Evolutionary conservation across 2,797 vertebrate genomes (phyloP).

Genomic region (Acridotheres tristis): DNA sequence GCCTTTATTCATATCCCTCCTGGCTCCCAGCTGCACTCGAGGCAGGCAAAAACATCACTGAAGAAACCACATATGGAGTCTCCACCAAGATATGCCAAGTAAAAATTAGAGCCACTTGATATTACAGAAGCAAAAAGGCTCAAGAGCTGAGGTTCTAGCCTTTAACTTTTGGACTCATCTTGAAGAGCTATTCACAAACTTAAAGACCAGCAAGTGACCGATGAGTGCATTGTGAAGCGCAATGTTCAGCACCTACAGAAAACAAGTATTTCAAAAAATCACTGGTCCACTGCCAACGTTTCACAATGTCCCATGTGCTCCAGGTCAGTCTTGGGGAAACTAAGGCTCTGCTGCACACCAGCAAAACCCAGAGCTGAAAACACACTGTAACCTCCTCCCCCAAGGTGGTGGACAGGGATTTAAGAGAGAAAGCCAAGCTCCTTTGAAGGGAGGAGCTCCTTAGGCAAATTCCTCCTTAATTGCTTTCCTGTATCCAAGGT

Average conservation of each 20-base stretch:
- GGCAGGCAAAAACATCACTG: slow-evolving; percentile 10
- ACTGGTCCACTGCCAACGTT: background rate
- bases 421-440: background rate
- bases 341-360: background rate
- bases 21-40: slow-evolving; percentile 7
- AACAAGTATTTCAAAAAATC: background rate
- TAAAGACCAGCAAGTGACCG: background rate
- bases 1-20: slow-evolving; percentile 38
- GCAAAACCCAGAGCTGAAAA: background rate
- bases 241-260: background rate
- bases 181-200: background rate
- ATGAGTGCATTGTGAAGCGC: accelerated
- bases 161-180: background rate
- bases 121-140: background rate
- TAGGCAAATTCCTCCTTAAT: background rate
- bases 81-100: background rate
- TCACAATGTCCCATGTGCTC: accelerated
- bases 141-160: background rate
- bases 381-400: accelerated
- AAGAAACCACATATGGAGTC: background rate
- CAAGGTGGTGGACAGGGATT: background rate
- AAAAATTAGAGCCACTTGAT: background rate
- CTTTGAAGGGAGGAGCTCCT: background rate
- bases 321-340: background rate
- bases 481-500: background rate